Conservation (phyloP, 2,113 vertebrate genomes). For the Peromyscus leucopus region DNA sequence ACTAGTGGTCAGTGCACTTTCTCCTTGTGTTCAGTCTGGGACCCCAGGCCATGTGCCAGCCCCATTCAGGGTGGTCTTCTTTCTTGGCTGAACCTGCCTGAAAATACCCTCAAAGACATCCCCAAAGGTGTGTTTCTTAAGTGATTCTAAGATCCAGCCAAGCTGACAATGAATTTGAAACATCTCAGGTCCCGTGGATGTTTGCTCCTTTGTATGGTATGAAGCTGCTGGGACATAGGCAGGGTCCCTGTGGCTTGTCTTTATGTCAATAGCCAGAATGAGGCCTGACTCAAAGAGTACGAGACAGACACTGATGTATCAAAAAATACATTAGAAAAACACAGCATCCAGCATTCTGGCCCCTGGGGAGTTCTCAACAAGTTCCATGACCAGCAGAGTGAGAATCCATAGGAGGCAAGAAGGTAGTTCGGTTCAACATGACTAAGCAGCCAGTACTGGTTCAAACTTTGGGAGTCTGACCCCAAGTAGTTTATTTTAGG, state of each 20-base stretch:
- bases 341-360: neutral
- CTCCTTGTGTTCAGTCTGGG: neutral
- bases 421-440: neutral
- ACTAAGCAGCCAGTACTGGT: neutral
- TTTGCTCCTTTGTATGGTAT: no score
- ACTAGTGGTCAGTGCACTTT: neutral
- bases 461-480: neutral
- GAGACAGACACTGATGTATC: neutral
- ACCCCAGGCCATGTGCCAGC: neutral
- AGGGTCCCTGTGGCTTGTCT: neutral
- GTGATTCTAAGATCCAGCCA: neutral
- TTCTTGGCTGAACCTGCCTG: neutral
- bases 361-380: neutral
- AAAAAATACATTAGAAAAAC: neutral
- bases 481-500: neutral
- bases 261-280: neutral
- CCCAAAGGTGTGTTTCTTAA: neutral
- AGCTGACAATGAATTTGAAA: neutral
- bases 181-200: neutral
- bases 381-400: no score
- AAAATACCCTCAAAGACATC: neutral
- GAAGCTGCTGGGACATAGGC: no score
- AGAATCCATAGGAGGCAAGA: neutral
- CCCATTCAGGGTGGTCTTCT: neutral
- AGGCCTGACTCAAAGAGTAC: neutral